Evolutionary conservation across 1,140 invertebrate genomes (phyloP), one percentile per base, ranked within the genome.

Genomic region (Pseudoatta argentina): DNA sequence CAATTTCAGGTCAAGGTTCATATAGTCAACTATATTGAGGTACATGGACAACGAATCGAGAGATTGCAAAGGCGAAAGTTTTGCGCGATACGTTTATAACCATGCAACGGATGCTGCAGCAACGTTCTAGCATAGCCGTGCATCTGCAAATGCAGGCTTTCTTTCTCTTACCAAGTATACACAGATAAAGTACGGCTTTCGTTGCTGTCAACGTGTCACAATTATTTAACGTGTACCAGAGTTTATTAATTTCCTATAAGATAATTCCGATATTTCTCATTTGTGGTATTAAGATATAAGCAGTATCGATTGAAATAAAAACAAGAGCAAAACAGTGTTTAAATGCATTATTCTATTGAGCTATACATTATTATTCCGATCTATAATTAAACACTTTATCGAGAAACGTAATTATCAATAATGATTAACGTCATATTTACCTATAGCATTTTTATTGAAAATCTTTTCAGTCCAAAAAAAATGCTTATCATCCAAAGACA

Each of bases 31-130:
- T 83, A 61, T 83, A 73, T 83, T 57, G 69, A 73, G 72, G 18
- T 61, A 61, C 69, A 61, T 14, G 55, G 66, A 82, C 69, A 75
- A 83, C 67, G 79, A 27, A 82, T 83, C 69, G 69, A 16, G 79
- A 83, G 79, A 73, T 83, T 83, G 79, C 55, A 83, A 61, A 83
- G 55, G 69, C 55, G n/a, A 83, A 83, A 83, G 79, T 83, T 83
- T 83, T 57, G 12, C 55, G 79, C 79, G 79, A 83, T 83, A 83
- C 79, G 69, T 83, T 82, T 83, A 75, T 55, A 61, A 30, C 7
- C 39, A 18, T 7, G 55, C 44, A 7, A 83, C 69, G 71, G 79
- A 82, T 61, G 69, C 69, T 34, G 69, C 55, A n/a, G 71, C 79
- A 73, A 83, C 24, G 39, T 39, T 24, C 79, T 16, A 75, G 34